phyloP scores from a whole-genome alignment of 1,140 invertebrate genomes.

The Dolichoris vasculosae region DNA sequence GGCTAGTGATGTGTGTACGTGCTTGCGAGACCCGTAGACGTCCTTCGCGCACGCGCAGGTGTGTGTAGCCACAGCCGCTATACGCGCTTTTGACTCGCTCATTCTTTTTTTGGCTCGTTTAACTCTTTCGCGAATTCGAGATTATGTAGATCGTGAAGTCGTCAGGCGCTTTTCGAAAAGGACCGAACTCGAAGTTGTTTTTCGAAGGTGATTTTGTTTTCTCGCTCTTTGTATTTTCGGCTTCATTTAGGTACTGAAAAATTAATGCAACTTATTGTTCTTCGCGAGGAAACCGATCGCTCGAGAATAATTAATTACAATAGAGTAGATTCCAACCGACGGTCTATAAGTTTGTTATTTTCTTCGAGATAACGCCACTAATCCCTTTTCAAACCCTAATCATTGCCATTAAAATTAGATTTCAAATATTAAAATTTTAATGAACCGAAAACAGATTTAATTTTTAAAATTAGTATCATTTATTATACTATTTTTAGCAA shows the following conservation, averaged over 20 bases:
- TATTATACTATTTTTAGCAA: background rate
- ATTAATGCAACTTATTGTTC: background rate
- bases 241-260: background rate
- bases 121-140: slow-evolving; percentile 16
- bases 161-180: slow-evolving; percentile 15
- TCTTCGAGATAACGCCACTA: background rate
- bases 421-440: too few species aligned
- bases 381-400: background rate
- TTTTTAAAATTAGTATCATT: background rate
- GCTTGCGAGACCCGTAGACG: slow-evolving; percentile 23
- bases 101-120: slow-evolving; percentile 32
- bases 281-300: background rate
- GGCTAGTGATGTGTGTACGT: background rate
- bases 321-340: background rate
- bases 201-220: slow-evolving; percentile 23
- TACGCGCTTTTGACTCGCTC: slow-evolving; percentile 11
- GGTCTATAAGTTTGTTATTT: background rate
- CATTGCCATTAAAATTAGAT: too few species aligned
- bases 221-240: background rate
- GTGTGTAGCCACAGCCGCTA: slow-evolving; percentile 4
- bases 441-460: too few species aligned
- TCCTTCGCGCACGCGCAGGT: slow-evolving; percentile 42
- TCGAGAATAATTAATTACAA: background rate
- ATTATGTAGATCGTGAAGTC: slow-evolving; percentile 32
- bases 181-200: slow-evolving; percentile 1